Percentiles rank a stretch among this genome's conserved stretches.
Conservation (phyloP, 2,797 vertebrate genomes). For the Labroides dimidiatus region DNA sequence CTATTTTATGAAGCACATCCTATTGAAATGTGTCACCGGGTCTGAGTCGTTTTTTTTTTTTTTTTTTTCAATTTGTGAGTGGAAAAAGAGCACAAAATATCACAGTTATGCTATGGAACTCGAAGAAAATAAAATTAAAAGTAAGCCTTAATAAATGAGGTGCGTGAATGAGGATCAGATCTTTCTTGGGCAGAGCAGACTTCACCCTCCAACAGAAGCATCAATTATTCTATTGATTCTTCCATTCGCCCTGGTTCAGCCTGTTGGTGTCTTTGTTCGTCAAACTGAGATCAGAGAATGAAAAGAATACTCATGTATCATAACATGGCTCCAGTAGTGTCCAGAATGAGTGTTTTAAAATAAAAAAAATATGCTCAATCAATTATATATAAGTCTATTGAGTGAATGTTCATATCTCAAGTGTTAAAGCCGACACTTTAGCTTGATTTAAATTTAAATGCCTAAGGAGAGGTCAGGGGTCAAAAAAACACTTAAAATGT, state of each 20-base stretch:
- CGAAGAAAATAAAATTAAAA: not conserved
- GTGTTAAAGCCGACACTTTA: not conserved
- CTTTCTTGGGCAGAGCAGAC: not conserved
- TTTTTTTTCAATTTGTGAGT: conserved; percentile 2
- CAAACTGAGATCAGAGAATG: conserved; percentile 25
- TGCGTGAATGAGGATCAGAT: conserved; percentile 8
- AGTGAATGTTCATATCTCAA: not conserved
- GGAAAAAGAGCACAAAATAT: conserved; percentile 11
- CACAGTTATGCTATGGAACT: not conserved
- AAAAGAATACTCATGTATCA: conserved; percentile 12
- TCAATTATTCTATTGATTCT: not conserved
- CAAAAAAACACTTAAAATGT: too few relatives aligned
- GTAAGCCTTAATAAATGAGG: too few relatives aligned
- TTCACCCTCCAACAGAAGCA: conserved; percentile 13
- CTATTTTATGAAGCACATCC: conserved; percentile 16
- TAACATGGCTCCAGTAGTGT: not conserved
- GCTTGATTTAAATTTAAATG: too few relatives aligned
- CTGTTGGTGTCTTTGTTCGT: conserved; percentile 31
- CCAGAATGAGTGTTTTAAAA: not conserved
- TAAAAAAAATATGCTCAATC: not conserved
- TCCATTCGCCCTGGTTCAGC: conserved; percentile 31
- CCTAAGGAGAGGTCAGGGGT: too few relatives aligned
- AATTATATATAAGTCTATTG: not conserved
- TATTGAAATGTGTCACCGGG: not conserved
- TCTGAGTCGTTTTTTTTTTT: not conserved